Evolutionary conservation across 2,888 invertebrate genomes (phyloP), one percentile per base, ranked within the genome.

Genomic region (Melanophora roralis): DNA sequence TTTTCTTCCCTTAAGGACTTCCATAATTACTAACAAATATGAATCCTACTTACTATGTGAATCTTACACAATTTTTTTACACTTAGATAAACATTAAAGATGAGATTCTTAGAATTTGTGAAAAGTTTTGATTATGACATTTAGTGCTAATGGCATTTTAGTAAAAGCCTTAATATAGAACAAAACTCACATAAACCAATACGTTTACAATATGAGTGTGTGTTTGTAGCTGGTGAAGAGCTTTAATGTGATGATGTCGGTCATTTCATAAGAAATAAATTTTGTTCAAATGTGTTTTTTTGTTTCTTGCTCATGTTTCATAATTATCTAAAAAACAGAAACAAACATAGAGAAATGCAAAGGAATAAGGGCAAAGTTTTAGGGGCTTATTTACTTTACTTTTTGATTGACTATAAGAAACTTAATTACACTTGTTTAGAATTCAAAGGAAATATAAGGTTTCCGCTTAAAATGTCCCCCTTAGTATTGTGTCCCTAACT

Each of bases 51-150:
- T 23, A 27, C 27, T 38, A n/a, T n/a, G n/a, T n/a, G n/a, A n/a
- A n/a, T n/a, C n/a, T n/a, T n/a, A n/a, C n/a, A n/a, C n/a, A n/a
- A n/a, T n/a, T n/a, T n/a, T n/a, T n/a, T n/a, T n/a, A n/a, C n/a
- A n/a, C 49, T 23, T 11, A 27, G n/a, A 19, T 12, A 27, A 4
- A 16, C 14, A 36, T 8, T 43, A n/a, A 23, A 32, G 16, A 3
- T 3, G 8, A 45, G 43, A 7, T 62, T 43, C 32, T 2, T 2
- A 32, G 34, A 45, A 27, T 53, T 71, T 53, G 16, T 62, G 51
- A 45, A 51, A 62, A 49, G n/a, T 51, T 71, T 60, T 71, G 14
- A 60, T 71, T 51, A 53, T 72, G 51, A 43, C 34, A 53, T 72
- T 45, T 14, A 43, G 14, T 62, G 62, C 71, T 45, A 11, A 4